These are phyloP conservation scores for Pseudorasbora parva DNA, from an alignment of 2,113 vertebrate species.

Conservation along the genomic window DNA sequence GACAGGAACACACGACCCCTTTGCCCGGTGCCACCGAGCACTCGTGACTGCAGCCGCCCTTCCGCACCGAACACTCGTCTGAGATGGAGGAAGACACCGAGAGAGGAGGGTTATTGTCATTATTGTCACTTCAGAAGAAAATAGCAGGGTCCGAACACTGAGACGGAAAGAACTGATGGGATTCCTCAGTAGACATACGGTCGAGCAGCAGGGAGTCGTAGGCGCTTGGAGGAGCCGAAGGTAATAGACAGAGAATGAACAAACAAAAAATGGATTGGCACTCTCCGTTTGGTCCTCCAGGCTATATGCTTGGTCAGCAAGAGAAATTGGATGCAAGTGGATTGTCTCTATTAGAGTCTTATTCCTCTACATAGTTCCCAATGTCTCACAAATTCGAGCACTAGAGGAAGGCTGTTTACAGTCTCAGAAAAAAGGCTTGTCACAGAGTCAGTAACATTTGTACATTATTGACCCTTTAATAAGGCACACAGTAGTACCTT, in stretches of 20 bases:
- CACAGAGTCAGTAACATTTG: background rate
- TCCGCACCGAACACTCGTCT: constrained; percentile 84
- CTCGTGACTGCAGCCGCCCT: constrained; percentile 86
- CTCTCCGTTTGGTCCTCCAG: background rate
- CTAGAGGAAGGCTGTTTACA: background rate
- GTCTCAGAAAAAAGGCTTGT: background rate
- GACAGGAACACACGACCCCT: constrained; percentile 84
- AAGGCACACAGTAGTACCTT: background rate
- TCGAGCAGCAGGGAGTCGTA: background rate
- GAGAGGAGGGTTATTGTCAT: background rate
- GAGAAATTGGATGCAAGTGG: background rate
- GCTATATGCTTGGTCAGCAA: constrained; percentile 6
- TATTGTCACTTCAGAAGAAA: constrained; percentile 1
- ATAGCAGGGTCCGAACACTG: constrained; percentile 1
- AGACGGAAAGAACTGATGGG: background rate
- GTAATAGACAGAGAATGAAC: background rate
- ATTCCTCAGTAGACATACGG: constrained; percentile 8
- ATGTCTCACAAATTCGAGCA: background rate
- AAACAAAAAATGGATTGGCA: background rate
- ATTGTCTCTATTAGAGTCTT: background rate
- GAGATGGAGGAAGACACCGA: constrained; percentile 19
- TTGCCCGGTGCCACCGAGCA: constrained; percentile 84
- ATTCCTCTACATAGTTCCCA: background rate
- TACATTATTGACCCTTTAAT: background rate
- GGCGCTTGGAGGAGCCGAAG: background rate